Base-by-base conservation (phyloP, 2,797 vertebrate genomes). In the Parauchenoglanis punctatus region DNA sequence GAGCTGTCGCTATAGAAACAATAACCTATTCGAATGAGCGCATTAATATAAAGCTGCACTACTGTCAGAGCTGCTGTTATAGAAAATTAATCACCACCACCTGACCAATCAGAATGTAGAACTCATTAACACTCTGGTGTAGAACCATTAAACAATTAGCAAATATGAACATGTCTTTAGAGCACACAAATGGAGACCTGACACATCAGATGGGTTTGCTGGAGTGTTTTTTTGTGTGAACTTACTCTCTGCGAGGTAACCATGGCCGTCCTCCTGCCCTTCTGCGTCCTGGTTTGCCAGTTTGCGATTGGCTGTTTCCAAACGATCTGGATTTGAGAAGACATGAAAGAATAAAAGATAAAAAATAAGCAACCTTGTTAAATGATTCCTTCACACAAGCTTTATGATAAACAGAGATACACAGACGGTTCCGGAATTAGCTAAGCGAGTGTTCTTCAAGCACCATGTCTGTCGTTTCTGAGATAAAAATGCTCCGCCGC, bases 271-370 rank as follows among this genome's bases (percentile, higher is more conserved):
- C 85, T 96, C 96, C 0, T 93, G 94, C 31, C 91, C 93, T 11
- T 96, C 95, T 0, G 95, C 93, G 56, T 96, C 96, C 76, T 95
- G 93, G 94, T 93, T 96, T 88, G 96, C 96, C 35, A 97, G 94
- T 86, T 97, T 97, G 92, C 95, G 96, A 86, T 95, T 97, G 92
- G 96, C 96, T 0, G 97, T 96, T 93, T 97, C 96, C 83, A 97
- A 94, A 28, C 96, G 95, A 86, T 97, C 96, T 97, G 90, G n/a
- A 91, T 90, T 94, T 91, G 89, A 94, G 91, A 94, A 82, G 81
- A 87, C 92, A 46, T 6, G 2, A 17, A 80, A 81, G 31, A n/a
- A 25, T 44, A 46, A 40, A 78, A 18, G 8, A 56, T 23, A 23
- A 5, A 11, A 72, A 25, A 44, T 49, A n/a, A n/a, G 13, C 25